Evolutionary conservation across 2,888 invertebrate species (phyloP), one percentile per base, ranked within the genome.

Genomic region (Xanthia togata): DNA sequence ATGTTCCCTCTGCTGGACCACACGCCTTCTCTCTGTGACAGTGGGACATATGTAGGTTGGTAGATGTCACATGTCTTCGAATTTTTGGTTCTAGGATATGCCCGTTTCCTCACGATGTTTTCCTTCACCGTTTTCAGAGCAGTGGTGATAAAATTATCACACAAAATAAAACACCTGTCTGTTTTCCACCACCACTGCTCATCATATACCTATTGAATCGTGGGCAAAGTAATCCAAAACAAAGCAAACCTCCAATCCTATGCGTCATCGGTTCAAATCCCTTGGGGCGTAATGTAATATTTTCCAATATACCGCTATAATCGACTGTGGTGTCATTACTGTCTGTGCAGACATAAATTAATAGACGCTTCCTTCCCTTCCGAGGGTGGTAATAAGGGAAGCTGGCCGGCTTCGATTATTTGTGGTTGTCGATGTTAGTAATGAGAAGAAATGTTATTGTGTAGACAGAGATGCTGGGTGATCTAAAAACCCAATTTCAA

Each of bases 241-340:
- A 65, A 78, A 64, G 38, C 20, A n/a, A 65, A 41, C 11, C 50
- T 26, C 57, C 0, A 6, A 38, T 50, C 26, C 20, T 23, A 72
- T 79, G 79, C 69, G 79, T 79, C 84, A 81, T 80, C 65, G 75
- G 31, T 23, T 60, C 31, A 59, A 55, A 73, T 81, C 88, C 90
- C 91, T 85, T 20, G 81, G 90, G 92, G 90, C 86, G 89, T 85
- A 85, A 85, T 79, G 76, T 93, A 93, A 96, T 96, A 96, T 96
- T 95, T 96, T 91, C 96, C 95, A 96, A 96, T 96, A 96, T 96
- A 95, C 91, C 91, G 89, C 84, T 75, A 93, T 95, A 96, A 96
- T 96, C 95, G 95, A 92, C 93, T 85, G 88, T 84, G 85, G 87
- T 87, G 92, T 95, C 95, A 96, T 96, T 96, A 96, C 95, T 95